phyloP scores from a whole-genome alignment of 2,113 vertebrate genomes.

The Notechis scutatus region DNA sequence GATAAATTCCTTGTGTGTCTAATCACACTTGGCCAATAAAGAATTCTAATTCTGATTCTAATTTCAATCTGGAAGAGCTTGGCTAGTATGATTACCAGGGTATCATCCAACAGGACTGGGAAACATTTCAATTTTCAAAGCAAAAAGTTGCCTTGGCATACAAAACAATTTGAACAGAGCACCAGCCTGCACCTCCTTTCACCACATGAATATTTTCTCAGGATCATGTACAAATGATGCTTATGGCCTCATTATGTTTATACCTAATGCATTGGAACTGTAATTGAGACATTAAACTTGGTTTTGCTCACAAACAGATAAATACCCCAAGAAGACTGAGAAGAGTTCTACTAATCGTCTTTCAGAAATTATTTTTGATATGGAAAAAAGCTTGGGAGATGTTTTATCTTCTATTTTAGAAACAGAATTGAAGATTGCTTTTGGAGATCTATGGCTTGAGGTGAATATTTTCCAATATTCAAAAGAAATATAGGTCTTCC shows the following conservation, averaged over 20 bases:
- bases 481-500: background rate
- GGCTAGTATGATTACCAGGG: background rate
- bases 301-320: slow-evolving; percentile 52
- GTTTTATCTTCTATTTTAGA: slow-evolving; percentile 84
- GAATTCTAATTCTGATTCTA: too few relatives aligned
- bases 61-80: background rate
- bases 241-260: background rate
- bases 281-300: slow-evolving; percentile 21
- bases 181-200: background rate
- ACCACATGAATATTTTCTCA: background rate
- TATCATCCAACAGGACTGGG: background rate
- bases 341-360: slow-evolving; percentile 38
- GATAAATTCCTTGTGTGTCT: too few relatives aligned
- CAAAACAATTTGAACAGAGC: background rate
- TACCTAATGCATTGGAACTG: background rate
- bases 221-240: background rate
- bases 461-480: slow-evolving; percentile 60
- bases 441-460: slow-evolving; percentile 84
- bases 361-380: slow-evolving; percentile 64
- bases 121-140: background rate
- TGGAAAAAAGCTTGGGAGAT: slow-evolving; percentile 78
- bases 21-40: too few relatives aligned
- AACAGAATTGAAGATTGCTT: slow-evolving; percentile 88
- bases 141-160: background rate
- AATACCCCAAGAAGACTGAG: slow-evolving; percentile 17